Conservation (phyloP, 2,888 invertebrate genomes). For the Ceriagrion tenellum region DNA sequence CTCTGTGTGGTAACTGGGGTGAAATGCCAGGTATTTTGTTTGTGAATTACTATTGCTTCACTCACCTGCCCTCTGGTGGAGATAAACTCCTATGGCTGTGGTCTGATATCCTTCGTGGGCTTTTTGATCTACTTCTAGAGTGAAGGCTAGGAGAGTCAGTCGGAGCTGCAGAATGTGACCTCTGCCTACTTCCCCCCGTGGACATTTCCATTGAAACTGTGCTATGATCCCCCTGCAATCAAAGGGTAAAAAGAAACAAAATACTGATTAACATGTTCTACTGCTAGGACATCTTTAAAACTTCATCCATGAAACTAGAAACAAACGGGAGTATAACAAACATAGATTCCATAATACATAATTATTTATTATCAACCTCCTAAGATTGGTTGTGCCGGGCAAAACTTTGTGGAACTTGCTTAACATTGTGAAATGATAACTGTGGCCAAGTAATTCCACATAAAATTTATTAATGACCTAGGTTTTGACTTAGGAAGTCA, state of each 20-base stretch:
- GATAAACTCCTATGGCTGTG: conserved; percentile 86
- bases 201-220: conserved; percentile 59
- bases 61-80: conserved; percentile 86
- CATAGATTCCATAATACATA: no score
- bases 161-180: conserved; percentile 93
- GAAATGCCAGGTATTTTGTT: no score
- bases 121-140: conserved; percentile 87
- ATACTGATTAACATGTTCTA: neutral
- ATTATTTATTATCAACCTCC: no score
- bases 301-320: no score
- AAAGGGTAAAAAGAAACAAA: neutral
- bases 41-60: conserved; percentile 71
- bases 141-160: conserved; percentile 82
- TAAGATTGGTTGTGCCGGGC: no score
- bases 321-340: no score
- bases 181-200: conserved; percentile 78
- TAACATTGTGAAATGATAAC: no score
- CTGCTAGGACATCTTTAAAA: neutral
- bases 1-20: no score
- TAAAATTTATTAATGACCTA: no score
- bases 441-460: no score
- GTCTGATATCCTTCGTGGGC: conserved; percentile 84
- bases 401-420: no score
- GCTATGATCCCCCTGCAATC: conserved; percentile 44
- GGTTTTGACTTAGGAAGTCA: no score